phyloP scores from a whole-genome alignment of 30 jellyfish, hydroid and myxozoan genomes.

The Cassiopea xamachana region DNA sequence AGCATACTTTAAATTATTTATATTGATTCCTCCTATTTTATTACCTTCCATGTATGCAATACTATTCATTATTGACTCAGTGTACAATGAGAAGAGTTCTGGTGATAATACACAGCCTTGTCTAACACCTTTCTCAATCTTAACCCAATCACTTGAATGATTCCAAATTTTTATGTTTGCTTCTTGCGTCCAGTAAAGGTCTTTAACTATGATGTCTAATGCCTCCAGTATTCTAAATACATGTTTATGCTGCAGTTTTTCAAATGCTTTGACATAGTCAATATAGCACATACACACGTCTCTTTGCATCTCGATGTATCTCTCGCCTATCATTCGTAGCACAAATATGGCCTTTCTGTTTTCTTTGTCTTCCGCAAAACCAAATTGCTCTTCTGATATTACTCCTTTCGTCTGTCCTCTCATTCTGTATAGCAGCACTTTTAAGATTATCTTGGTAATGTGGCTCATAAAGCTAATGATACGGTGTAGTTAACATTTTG shows the following conservation, averaged over 20 bases:
- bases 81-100: neutral
- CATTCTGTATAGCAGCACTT: neutral
- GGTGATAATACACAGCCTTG: slow-evolving; percentile 17
- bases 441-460: slow-evolving; percentile 11
- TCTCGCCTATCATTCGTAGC: slow-evolving; percentile 10
- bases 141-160: slow-evolving; percentile 22
- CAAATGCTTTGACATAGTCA: slow-evolving; percentile 59
- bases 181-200: slow-evolving; percentile 52
- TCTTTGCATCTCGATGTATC: slow-evolving; percentile 23
- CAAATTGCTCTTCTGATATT: slow-evolving; percentile 16
- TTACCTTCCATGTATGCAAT: slow-evolving; percentile 2
- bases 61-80: neutral
- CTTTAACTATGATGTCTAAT: slow-evolving; percentile 40
- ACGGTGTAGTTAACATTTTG: slow-evolving; percentile 26
- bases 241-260: slow-evolving; percentile 40
- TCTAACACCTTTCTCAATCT: slow-evolving; percentile 30
- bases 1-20: slow-evolving; percentile 43
- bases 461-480: slow-evolving; percentile 47
- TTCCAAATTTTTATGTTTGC: slow-evolving; percentile 19
- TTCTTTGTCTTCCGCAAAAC: slow-evolving; percentile 7
- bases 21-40: slow-evolving; percentile 12
- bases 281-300: slow-evolving; percentile 28
- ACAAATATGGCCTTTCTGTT: slow-evolving; percentile 20
- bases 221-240: slow-evolving; percentile 22
- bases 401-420: neutral